Percentiles rank a stretch among this genome's conserved stretches.
phyloP scores from a whole-genome alignment of 2,888 invertebrate species.

The Noctua comes region DNA sequence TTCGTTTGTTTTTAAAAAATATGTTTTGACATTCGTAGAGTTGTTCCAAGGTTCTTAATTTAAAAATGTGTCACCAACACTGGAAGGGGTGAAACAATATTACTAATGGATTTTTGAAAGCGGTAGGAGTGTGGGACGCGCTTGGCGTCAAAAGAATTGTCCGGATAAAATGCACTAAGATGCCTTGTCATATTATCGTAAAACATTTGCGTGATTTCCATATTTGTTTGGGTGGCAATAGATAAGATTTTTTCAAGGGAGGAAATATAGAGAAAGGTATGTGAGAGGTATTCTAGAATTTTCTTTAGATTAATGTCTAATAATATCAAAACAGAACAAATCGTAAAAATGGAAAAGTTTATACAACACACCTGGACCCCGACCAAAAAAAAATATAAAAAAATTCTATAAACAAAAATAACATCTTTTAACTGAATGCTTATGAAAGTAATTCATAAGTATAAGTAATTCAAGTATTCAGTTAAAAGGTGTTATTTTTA shows the following conservation, averaged over 20 bases:
- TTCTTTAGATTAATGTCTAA: neutral
- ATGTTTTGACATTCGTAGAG: neutral
- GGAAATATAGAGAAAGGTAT: neutral
- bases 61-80: conserved; percentile 4
- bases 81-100: neutral
- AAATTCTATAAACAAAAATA: too few relatives aligned
- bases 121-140: neutral
- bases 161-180: neutral
- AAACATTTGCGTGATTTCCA: neutral
- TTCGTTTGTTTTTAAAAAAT: neutral
- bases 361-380: too few relatives aligned
- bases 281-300: neutral
- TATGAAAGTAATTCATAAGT: too few relatives aligned
- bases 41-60: conserved; percentile 26
- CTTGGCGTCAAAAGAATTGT: neutral
- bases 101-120: conserved; percentile 6
- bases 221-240: neutral
- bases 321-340: neutral
- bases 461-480: too few relatives aligned
- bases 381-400: too few relatives aligned
- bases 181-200: neutral
- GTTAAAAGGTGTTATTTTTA: too few relatives aligned
- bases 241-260: neutral
- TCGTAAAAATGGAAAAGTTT: neutral
- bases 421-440: too few relatives aligned